Evolutionary conservation across 1,140 invertebrate species (phyloP), one percentile per base, ranked within the genome.

Genomic region (Phortica variegata): DNA sequence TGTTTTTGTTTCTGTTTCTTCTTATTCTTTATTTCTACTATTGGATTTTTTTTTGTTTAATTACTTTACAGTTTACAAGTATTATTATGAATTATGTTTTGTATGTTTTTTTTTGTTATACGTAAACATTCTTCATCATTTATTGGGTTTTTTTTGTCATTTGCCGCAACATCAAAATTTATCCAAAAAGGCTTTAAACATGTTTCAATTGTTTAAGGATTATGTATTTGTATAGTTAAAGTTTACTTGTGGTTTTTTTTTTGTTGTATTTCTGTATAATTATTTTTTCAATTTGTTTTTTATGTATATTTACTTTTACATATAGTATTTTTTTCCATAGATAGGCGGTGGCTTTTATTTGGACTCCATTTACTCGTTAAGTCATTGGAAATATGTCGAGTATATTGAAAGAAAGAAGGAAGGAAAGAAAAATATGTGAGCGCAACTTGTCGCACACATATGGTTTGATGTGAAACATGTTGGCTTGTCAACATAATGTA

Each of bases 301-400:
- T 66, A 66, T 63, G 56, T 63, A 60, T 58, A 65, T 52, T 61
- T 61, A 3, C 43, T 46, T 47, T 68, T 63, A 66, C 60, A 68
- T 60, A 66, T 63, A n/a, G n/a, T 17, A n/a, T 36, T 15, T 6
- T 15, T 36, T 36, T 36, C 6, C 13, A 18, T 16, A 26, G 41
- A 43, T 43, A 73, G 70, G 70, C 70, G 70, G 70, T 73, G 70
- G 70, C 69, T 70, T 73, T 72, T 66, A 63, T 54, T 73, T 73
- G 70, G 70, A 73, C 70, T 73, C 61, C 65, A 68, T 73, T 73
- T 72, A 62, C 56, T 55, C 56, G 61, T 62, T 65, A 58, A 70
- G 66, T 70, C 65, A 62, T 49, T n/a, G 62, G 39, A 60, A 62
- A 58, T 49, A 41, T n/a, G n/a, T n/a, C n/a, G n/a, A 39, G 19